Base-by-base conservation (phyloP, 2,797 vertebrate species). In the Micrastur ruficollis region DNA sequence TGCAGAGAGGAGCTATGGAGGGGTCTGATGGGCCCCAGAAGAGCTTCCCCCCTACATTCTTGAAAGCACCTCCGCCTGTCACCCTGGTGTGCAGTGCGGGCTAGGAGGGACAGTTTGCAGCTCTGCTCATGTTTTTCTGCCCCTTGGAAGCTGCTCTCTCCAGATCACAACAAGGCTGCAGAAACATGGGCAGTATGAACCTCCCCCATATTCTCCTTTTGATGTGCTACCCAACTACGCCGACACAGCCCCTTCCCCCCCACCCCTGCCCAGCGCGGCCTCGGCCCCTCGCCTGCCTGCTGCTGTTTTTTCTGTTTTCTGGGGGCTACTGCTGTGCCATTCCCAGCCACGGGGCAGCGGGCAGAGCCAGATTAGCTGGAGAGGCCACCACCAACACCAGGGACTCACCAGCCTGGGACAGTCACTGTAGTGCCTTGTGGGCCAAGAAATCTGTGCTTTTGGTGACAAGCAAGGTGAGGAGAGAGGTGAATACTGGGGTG, bases 81-180 rank as follows among this genome's bases (percentile, higher is more conserved):
- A 18, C 10, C 4, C 29, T 2, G 1, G n/a, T 44, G 18, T 20
- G 4, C 18, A 5, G 18, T 21, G 12, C 0, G 0, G 42, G 25
- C 46, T 81, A 14, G 26, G 22, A 71, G 31, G 21, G 22, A 16
- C 27, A 29, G 5, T 84, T 65, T 81, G 36, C 21, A 85, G 18
- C 22, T 52, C 40, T 1, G 0, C 26, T 31, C 9, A 19, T 12
- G 7, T n/a, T 61, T 71, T 55, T 55, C 23, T 72, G 13, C 22
- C 13, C 18, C 8, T 6, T 59, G 27, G 23, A 83, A 95, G 42
- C 66, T 75, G 21, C 16, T 78, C 7, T 9, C 8, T 74, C 9
- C 22, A 25, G 12, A 34, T 52, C 17, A 38, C 2, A 4, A 19
- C 31, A 14, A 5, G 5, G n/a, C 26, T 47, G 8, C 31, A 1